These are phyloP conservation scores for Imbricaverruca yamaguchii DNA, from an alignment of 2,888 invertebrate species.

Conservation along the genomic window DNA sequence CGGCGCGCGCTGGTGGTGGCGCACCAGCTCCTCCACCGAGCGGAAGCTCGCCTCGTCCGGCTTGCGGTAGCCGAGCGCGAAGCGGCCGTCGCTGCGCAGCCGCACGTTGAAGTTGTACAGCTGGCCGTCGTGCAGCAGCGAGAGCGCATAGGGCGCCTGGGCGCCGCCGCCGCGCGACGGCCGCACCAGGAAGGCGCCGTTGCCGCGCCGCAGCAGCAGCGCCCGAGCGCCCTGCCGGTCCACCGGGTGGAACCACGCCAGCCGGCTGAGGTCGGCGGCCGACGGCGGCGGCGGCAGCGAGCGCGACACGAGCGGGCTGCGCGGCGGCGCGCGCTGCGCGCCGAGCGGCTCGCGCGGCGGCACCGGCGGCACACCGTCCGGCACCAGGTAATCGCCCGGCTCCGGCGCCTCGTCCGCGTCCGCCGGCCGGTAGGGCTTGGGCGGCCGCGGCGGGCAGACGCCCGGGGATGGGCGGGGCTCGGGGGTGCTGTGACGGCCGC, in stretches of 20 bases:
- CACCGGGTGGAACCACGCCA: not conserved
- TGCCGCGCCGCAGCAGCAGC: not conserved
- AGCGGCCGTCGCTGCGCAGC: not conserved
- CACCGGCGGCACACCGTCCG: conserved; percentile 4
- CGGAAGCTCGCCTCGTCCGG: conserved; percentile 6
- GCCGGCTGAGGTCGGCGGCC: not conserved
- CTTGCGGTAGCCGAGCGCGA: not conserved
- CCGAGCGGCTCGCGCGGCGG: conserved; percentile 8
- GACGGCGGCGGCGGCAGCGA: conserved; percentile 8
- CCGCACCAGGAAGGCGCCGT: conserved; percentile 2
- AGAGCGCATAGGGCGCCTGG: not conserved
- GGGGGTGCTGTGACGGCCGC: too few species aligned
- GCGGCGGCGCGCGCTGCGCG: not conserved
- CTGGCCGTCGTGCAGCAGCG: not conserved
- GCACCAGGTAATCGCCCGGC: not conserved
- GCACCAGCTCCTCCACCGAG: conserved; percentile 8
- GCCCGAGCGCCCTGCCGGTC: not conserved
- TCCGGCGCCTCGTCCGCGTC: not conserved
- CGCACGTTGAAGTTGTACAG: conserved; percentile 6
- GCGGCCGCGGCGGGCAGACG: not conserved
- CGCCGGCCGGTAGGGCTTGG: not conserved
- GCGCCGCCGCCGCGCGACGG: not conserved
- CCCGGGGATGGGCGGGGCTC: not conserved
- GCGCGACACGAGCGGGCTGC: not conserved
- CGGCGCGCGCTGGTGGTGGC: conserved; percentile 1